Base-by-base conservation (phyloP, 2,113 vertebrate genomes). In the Bothrops jararaca region DNA sequence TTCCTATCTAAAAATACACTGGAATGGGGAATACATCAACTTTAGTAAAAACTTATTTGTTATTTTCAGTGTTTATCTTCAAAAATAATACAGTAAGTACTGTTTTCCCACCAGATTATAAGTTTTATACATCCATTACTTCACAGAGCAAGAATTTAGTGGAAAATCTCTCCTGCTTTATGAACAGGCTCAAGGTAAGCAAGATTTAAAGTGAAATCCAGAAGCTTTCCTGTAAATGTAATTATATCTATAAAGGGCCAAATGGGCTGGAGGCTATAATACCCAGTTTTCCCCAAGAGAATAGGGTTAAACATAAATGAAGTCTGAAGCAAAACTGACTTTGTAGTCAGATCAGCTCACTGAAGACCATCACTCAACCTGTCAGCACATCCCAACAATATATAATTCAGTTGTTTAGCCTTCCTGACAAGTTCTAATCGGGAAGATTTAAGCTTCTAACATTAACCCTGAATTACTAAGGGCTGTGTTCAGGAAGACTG, bases 361-460 rank as follows among this genome's bases (percentile, higher is more conserved):
- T 56, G 91, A 93, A 95, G 89, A 95, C 94, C 94, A 94, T 57
- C 88, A 88, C 8, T 86, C 42, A 90, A 89, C 74, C 92, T 89
- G 92, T 93, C 92, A 93, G 54, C 34, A 58, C n/a, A 90, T 34
- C 93, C 45, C 7, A 0, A 0, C 23, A 50, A 20, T 52, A 86
- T 23, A 56, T 86, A 90, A 90, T 91, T 85, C 60, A 92, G 0
- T 69, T 96, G 91, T 64, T 95, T 88, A 94, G 89, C 1, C 93
- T 94, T 42, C 50, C 2, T 92, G 60, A 1, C 50, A 74, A 91
- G 95, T 96, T 94, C 54, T 93, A 0, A 5, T 91, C 89, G 57
- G 39, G 53, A 34, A 93, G 29, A 91, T 88, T 91, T 92, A 89
- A 48, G 23, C 45, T 94, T 93, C 4, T 89, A 74, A 90, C 93